phyloP scores from a whole-genome alignment of 2,888 invertebrate genomes.

The Synergus itoensis region DNA sequence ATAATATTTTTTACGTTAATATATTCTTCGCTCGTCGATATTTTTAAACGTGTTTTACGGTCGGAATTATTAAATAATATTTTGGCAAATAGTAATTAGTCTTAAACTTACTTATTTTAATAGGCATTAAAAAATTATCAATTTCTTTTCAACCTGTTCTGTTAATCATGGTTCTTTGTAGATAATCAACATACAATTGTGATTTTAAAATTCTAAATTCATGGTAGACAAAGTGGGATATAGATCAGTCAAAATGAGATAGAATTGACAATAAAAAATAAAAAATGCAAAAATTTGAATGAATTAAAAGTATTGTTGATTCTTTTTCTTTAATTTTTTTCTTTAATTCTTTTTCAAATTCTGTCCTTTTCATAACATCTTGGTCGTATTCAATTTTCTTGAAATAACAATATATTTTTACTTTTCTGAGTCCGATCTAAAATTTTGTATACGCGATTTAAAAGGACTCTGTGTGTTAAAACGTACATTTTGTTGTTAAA shows the following conservation, averaged over 20 bases:
- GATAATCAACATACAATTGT: too few relatives aligned
- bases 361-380: neutral
- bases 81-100: conserved; percentile 17
- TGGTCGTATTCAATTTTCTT: neutral
- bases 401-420: neutral
- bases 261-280: neutral
- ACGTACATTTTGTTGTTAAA: neutral
- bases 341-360: neutral
- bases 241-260: too few relatives aligned
- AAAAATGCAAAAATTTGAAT: neutral
- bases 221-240: too few relatives aligned
- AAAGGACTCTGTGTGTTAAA: neutral
- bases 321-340: too few relatives aligned
- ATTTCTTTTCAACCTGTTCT: neutral
- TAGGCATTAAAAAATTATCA: neutral
- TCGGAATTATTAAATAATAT: conserved; percentile 1
- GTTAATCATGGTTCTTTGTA: too few relatives aligned
- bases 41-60: neutral
- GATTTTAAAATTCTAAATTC: too few relatives aligned
- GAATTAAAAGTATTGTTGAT: neutral
- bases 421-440: neutral
- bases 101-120: conserved; percentile 19
- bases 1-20: neutral
- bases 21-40: neutral
- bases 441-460: neutral